Conservation (phyloP, 2,113 vertebrate genomes). For the Todiramphus chloris region DNA sequence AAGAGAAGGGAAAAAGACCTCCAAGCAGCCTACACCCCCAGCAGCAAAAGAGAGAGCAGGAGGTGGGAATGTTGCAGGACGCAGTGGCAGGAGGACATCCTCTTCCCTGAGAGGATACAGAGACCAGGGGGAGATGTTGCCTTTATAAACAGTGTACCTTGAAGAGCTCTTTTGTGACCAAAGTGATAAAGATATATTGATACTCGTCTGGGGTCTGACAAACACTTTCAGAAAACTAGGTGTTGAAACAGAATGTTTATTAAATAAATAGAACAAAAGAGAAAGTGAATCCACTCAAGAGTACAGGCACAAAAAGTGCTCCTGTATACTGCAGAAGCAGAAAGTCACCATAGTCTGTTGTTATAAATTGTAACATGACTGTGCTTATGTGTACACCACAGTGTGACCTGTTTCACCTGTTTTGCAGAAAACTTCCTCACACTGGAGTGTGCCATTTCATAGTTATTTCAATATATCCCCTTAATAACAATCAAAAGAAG, state of each 20-base stretch:
- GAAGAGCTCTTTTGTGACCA: accelerated
- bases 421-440: neutral
- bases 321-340: neutral
- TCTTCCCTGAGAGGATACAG: neutral
- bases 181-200: accelerated
- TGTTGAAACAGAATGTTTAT: slow-evolving; percentile 5
- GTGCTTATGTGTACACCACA: neutral
- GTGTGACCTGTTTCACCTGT: neutral
- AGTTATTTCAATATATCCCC: slow-evolving; percentile 9
- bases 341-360: neutral
- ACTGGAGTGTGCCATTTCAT: neutral
- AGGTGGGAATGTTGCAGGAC: neutral
- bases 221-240: neutral
- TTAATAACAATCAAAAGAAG: neutral
- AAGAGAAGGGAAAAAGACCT: neutral
- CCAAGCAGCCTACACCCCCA: accelerated
- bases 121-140: too few species aligned
- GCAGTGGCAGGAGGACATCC: neutral
- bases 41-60: neutral
- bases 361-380: neutral
- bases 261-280: neutral
- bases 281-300: neutral
- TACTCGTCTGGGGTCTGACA: accelerated
- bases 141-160: neutral
- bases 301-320: neutral